Conservation (phyloP, 2,797 vertebrate species). For the Gallinago nigripennis region DNA sequence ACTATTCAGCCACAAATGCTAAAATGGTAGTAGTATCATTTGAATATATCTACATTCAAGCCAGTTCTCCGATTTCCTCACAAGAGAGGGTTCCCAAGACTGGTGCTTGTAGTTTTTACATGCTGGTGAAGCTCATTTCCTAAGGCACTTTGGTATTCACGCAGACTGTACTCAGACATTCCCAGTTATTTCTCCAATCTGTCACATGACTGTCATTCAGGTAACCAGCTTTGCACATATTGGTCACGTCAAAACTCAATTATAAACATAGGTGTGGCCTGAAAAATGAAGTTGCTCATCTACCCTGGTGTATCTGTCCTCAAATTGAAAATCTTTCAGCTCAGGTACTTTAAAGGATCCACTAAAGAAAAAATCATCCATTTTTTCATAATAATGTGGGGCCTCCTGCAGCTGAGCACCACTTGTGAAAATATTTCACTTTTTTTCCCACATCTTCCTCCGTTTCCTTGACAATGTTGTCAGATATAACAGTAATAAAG, state of each 20-base stretch:
- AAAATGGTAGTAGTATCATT: neutral
- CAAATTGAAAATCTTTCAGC: neutral
- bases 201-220: neutral
- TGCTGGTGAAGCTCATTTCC: neutral
- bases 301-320: neutral
- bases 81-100: neutral
- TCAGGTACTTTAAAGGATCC: neutral
- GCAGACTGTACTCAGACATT: neutral
- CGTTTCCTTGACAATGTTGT: neutral
- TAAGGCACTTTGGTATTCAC: neutral
- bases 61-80: neutral
- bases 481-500: neutral
- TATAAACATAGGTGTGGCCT: neutral
- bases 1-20: neutral
- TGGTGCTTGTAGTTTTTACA: neutral
- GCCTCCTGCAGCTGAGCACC: neutral
- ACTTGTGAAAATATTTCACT: neutral
- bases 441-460: neutral
- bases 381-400: neutral
- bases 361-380: neutral
- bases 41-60: neutral
- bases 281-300: neutral
- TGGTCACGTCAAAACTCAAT: neutral
- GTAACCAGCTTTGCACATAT: neutral
- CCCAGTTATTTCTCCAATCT: neutral